Percentiles rank a stretch among this genome's conserved stretches.
These are phyloP conservation scores for Nymphalis polychloros DNA, from an alignment of 2,888 invertebrate species.

Conservation along the genomic window DNA sequence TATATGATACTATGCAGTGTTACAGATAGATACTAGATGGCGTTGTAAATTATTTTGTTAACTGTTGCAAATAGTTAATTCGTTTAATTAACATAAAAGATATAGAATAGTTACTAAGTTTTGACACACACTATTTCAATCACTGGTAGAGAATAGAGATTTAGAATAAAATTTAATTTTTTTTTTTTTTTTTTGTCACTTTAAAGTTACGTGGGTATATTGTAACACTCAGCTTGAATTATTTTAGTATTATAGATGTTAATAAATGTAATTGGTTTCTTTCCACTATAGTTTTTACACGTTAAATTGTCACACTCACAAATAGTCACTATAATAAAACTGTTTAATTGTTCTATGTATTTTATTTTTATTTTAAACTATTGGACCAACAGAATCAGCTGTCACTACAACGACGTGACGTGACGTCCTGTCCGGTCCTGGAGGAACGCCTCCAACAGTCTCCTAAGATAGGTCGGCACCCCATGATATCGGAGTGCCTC, in stretches of 20 bases:
- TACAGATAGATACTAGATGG: constrained; percentile 1
- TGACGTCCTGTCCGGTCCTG: too few relatives aligned
- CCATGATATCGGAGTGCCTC: too few relatives aligned
- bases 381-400: too few relatives aligned
- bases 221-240: neutral
- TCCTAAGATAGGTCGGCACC: too few relatives aligned
- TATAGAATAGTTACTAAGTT: neutral
- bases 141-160: neutral
- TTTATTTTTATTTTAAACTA: neutral
- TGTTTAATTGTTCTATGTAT: neutral
- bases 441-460: too few relatives aligned
- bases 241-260: neutral
- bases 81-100: neutral
- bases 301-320: constrained; percentile 1
- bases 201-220: neutral
- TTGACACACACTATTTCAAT: neutral
- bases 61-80: neutral
- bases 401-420: neutral
- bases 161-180: neutral
- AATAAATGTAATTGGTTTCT: neutral
- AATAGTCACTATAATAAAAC: constrained; percentile 1
- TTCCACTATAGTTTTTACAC: neutral
- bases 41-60: constrained; percentile 1
- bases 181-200: constrained; percentile 1
- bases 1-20: neutral